Evolutionary conservation across 2,113 vertebrate genomes (phyloP).

Genomic region (Pogonocichla stellata): DNA sequence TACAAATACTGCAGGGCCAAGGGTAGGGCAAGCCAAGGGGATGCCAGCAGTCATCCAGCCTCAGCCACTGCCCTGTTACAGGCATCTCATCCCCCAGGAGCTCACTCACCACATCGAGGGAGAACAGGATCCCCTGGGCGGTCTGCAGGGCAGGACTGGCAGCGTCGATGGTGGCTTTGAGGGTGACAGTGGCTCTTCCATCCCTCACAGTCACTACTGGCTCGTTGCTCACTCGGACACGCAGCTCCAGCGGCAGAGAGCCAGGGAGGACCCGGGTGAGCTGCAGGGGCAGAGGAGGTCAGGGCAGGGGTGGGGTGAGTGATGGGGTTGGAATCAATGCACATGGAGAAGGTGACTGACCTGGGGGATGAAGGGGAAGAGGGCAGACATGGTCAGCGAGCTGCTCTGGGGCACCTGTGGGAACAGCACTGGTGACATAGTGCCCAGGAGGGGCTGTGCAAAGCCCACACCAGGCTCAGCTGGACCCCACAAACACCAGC

Average conservation of each 20-base stretch:
- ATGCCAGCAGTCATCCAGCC: background rate
- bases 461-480: background rate
- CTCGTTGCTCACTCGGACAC: background rate
- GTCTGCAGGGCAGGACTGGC: background rate
- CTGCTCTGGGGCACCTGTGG: background rate
- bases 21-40: background rate
- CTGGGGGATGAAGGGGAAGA: background rate
- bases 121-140: slow-evolving; percentile 17
- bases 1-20: background rate
- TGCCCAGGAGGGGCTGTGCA: fast-evolving
- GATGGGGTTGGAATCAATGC: background rate
- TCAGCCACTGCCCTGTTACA: fast-evolving
- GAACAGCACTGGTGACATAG: fast-evolving
- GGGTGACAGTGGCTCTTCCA: background rate
- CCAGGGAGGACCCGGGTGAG: background rate
- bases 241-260: slow-evolving; percentile 43
- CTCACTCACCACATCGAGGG: slow-evolving; percentile 37
- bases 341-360: background rate
- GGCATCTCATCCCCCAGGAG: fast-evolving
- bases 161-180: background rate
- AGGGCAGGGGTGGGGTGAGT: background rate
- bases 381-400: background rate
- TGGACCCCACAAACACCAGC: background rate
- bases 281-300: background rate
- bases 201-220: background rate